Percentiles rank a stretch among this genome's conserved stretches.
These are phyloP conservation scores for human DNA, from an alignment of 2,113 vertebrate species.

Conservation along the genomic window GRCh38 chr5:87622001-87622500, in stretches of 20 bases:
- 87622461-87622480: neutral
- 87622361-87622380: neutral
- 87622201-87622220: neutral
- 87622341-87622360: neutral
- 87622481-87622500: neutral
- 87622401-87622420: neutral
- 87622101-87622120: neutral
- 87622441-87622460: neutral
- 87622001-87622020: neutral
- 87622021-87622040: neutral
- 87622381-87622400: conserved; percentile 4
- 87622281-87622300: neutral
- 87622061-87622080: neutral
- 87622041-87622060: neutral
- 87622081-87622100: neutral
- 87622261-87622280: neutral
- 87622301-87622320: neutral
- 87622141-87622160: neutral
- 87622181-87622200: neutral
- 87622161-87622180: neutral
- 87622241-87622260: neutral
- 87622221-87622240: neutral
- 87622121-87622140: neutral
- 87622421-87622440: conserved; percentile 25
- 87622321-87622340: neutral